phyloP scores from a whole-genome alignment of 2,113 vertebrate species.

The Scopus umbretta region DNA sequence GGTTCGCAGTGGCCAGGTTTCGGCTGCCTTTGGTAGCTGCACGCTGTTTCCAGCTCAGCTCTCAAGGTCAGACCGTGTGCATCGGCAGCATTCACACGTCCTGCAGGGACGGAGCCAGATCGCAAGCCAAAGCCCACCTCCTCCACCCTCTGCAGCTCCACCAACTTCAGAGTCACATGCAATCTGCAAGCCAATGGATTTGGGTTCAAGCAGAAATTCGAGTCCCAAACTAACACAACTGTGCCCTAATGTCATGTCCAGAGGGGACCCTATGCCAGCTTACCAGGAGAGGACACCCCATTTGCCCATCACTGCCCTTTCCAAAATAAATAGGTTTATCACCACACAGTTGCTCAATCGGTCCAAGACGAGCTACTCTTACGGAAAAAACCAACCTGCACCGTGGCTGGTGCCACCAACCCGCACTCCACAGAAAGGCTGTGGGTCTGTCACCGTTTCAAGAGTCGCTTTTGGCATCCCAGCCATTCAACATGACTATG shows the following conservation, averaged over 20 bases:
- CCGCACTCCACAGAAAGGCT: not conserved
- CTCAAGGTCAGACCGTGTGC: not conserved
- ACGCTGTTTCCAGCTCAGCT: not conserved
- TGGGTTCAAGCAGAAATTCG: not conserved
- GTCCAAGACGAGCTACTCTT: not conserved
- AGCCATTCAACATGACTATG: not conserved
- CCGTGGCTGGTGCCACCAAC: not conserved
- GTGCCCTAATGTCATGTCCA: not conserved
- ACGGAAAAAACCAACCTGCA: not conserved
- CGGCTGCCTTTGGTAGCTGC: not conserved
- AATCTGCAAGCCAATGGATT: not conserved
- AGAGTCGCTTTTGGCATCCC: not conserved
- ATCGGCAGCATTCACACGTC: not conserved
- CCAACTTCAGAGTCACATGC: not conserved
- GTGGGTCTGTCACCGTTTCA: not conserved
- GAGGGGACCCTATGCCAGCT: not conserved
- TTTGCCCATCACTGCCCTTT: not conserved
- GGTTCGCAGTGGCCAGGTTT: fast-evolving
- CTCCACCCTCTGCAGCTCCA: not conserved
- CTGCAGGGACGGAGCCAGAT: not conserved
- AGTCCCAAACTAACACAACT: not conserved
- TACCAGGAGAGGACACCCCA: not conserved
- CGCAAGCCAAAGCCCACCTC: not conserved
- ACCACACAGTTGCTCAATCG: fast-evolving
- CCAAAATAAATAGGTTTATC: slow-evolving; percentile 2